Base-by-base conservation (phyloP, 2,797 vertebrate species). In the Alcedo quadribrachys region DNA sequence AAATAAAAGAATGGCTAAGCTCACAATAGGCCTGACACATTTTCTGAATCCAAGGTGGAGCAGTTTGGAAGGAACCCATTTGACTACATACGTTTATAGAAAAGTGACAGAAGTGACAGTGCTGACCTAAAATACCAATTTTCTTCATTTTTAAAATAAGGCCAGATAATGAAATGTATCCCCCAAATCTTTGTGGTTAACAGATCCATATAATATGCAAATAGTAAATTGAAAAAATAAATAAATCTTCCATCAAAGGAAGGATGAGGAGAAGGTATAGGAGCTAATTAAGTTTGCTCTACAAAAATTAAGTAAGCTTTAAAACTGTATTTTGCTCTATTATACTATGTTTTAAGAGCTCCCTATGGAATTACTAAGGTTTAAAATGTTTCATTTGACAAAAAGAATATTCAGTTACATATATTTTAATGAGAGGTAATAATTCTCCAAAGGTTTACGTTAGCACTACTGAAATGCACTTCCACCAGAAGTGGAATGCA, bases 11-110 rank as follows among this genome's bases (percentile, higher is more conserved):
- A 50, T 27, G 14, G 25, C 45, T 61, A 65, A 35, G 15, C 32
- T 77, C 17, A 28, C 37, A 77, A 55, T 11, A 81, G 16, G 25
- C 9, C 30, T 18, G 18, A 46, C 0, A 1, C 4, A 6, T 65
- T 77, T 55, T 65, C 12, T 33, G 51, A 58, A 3, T 30, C 12
- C 16, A 40, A 15, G 37, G 37, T 40, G 37, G 15, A 53, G 40
- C 17, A 10, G 68, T 42, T 55, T 61, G 42, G 30, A 65, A 81
- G 16, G 32, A 9, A 22, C 43, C 20, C 9, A 46, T 40, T 82
- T 0, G 0, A 30, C 32, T 42, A 19, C 19, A 15, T 27, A 45
- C 1, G 12, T 17, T 33, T 20, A 43, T 5, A 77, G 21, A 30
- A 81, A 74, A 51, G 17, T 62, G 37, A 66, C 19, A 42, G 37